phyloP scores from a whole-genome alignment of 1,140 invertebrate genomes.

The Tetragnatha versicolor region DNA sequence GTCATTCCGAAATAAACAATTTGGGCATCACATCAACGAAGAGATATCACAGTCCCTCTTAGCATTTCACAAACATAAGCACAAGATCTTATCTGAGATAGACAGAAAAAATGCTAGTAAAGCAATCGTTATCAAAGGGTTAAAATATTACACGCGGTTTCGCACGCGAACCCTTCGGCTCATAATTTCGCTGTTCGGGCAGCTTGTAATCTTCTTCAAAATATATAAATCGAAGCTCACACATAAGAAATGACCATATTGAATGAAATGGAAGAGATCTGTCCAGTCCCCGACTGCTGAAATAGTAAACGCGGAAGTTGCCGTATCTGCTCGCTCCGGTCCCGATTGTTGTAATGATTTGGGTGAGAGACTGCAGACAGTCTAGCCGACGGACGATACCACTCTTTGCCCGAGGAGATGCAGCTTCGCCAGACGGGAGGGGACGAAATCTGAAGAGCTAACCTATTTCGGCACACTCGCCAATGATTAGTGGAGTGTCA shows the following conservation, averaged over 20 bases:
- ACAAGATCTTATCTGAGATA: slow-evolving; percentile 1
- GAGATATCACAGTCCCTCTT: neutral
- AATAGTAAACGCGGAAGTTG: slow-evolving; percentile 25
- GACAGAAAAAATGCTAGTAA: too few species aligned
- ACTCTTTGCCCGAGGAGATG: neutral
- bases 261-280: neutral
- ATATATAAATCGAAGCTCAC: neutral
- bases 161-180: neutral
- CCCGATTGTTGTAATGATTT: slow-evolving; percentile 15
- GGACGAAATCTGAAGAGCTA: neutral
- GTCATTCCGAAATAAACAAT: too few species aligned
- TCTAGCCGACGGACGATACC: slow-evolving; percentile 37
- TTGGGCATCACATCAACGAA: neutral
- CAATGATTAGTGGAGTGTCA: neutral
- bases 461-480: neutral
- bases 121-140: slow-evolving; percentile 36
- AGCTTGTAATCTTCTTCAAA: neutral
- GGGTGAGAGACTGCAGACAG: slow-evolving; percentile 14
- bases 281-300: neutral
- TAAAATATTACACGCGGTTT: slow-evolving; percentile 33
- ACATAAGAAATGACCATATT: neutral
- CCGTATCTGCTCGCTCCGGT: neutral
- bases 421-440: slow-evolving; percentile 15
- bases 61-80: neutral
- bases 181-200: neutral